phyloP scores from a whole-genome alignment of 2,888 invertebrate species.

The Chloromyia formosa region DNA sequence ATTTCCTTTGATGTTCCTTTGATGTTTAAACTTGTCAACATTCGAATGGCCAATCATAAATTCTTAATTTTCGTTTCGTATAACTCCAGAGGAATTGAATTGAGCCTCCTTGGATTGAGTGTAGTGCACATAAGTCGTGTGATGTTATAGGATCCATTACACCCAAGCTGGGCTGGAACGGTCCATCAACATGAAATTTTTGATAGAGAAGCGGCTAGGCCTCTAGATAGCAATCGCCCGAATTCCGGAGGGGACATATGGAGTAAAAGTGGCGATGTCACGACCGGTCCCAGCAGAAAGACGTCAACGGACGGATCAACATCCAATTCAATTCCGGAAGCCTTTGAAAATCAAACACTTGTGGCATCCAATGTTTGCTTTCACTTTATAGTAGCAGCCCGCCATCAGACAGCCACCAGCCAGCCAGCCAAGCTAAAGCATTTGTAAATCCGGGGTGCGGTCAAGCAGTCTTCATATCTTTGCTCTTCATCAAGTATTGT shows the following conservation, averaged over 20 bases:
- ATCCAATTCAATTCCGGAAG: conserved; percentile 26
- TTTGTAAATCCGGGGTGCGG: neutral
- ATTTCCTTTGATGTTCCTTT: conserved; percentile 33
- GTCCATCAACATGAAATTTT: neutral
- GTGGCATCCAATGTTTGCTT: conserved; percentile 16
- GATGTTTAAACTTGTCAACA: conserved; percentile 38
- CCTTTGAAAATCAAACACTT: conserved; percentile 10
- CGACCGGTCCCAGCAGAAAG: too few relatives aligned
- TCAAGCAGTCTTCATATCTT: neutral
- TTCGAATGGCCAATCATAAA: conserved; percentile 35
- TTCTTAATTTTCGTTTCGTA: conserved; percentile 23
- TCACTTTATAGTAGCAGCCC: conserved; percentile 4
- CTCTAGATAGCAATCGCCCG: neutral
- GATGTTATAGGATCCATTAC: conserved; percentile 6
- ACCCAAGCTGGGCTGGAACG: neutral
- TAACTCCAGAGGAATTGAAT: neutral
- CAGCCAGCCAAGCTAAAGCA: too few relatives aligned
- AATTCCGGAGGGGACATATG: neutral
- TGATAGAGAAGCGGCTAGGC: neutral
- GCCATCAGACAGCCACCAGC: neutral
- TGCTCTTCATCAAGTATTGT: neutral
- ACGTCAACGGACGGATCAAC: too few relatives aligned
- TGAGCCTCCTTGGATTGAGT: neutral
- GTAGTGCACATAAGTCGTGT: too few relatives aligned
- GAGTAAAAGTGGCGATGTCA: neutral